A percentile compares a stretch with the other conserved stretches of the same genome.
Conservation (phyloP, 2,113 vertebrate genomes). For the Cephalopterus ornatus region DNA sequence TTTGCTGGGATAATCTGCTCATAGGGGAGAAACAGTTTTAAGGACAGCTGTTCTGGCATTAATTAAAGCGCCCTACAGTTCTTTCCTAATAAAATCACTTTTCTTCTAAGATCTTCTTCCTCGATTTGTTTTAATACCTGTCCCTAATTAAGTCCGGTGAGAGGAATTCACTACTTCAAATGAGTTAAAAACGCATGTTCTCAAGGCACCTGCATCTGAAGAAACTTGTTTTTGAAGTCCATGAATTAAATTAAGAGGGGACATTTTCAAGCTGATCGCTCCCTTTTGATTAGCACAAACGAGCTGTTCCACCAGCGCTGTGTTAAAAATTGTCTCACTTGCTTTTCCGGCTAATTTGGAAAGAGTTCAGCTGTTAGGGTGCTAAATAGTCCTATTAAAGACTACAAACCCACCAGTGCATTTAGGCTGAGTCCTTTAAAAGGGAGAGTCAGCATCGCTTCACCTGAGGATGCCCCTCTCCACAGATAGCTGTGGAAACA, state of each 20-base stretch:
- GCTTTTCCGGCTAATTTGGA: background rate
- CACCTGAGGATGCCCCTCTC: background rate
- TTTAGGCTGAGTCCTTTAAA: background rate
- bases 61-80: conserved; percentile 19
- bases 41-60: conserved; percentile 32
- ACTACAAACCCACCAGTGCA: background rate
- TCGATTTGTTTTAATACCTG: conserved; percentile 47
- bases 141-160: conserved; percentile 40
- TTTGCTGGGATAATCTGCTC: background rate
- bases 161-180: conserved; percentile 17
- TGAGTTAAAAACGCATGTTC: background rate
- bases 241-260: conserved; percentile 3
- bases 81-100: conserved; percentile 30
- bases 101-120: conserved; percentile 4
- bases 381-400: background rate
- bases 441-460: background rate
- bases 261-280: background rate
- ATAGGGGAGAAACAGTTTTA: conserved; percentile 20
- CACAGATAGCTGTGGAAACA: fast-evolving
- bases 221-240: conserved; percentile 24
- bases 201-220: conserved; percentile 29
- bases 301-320: background rate
- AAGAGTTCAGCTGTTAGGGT: background rate
- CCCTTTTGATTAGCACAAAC: conserved; percentile 43
- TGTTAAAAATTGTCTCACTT: background rate